Percentiles rank a stretch among this genome's conserved stretches.
These are phyloP conservation scores for Lepidothrix coronata DNA, from an alignment of 2,113 vertebrate species.

Conservation along the genomic window DNA sequence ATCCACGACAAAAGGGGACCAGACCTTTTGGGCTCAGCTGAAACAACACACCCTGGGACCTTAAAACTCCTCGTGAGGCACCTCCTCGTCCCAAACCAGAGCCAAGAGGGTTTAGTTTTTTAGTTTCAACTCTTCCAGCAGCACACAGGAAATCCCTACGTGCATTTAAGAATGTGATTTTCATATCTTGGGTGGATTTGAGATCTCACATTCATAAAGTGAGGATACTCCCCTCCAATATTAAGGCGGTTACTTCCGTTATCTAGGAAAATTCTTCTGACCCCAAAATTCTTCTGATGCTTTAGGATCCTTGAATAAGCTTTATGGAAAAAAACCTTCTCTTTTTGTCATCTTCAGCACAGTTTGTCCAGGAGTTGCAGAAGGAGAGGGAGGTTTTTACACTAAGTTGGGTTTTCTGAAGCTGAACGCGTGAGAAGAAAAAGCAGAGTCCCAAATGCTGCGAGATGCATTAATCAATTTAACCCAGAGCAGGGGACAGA, in stretches of 20 bases:
- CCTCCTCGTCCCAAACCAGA: neutral
- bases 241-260: neutral
- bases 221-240: neutral
- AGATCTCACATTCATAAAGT: neutral
- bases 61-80: neutral
- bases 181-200: rapidly evolving
- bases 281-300: neutral
- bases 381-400: neutral
- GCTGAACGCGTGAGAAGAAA: neutral
- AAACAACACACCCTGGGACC: neutral
- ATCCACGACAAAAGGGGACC: rapidly evolving
- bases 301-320: neutral
- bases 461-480: neutral
- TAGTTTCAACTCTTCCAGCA: neutral
- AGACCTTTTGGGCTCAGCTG: neutral
- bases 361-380: neutral
- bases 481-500: neutral
- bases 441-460: neutral
- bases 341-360: neutral
- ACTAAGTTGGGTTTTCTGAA: neutral
- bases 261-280: neutral
- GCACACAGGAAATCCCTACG: neutral
- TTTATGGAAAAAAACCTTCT: neutral
- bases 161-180: neutral
- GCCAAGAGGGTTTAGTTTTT: neutral